Base-by-base conservation (phyloP, 1,140 invertebrate genomes). In the Drosophila neocordata region DNA sequence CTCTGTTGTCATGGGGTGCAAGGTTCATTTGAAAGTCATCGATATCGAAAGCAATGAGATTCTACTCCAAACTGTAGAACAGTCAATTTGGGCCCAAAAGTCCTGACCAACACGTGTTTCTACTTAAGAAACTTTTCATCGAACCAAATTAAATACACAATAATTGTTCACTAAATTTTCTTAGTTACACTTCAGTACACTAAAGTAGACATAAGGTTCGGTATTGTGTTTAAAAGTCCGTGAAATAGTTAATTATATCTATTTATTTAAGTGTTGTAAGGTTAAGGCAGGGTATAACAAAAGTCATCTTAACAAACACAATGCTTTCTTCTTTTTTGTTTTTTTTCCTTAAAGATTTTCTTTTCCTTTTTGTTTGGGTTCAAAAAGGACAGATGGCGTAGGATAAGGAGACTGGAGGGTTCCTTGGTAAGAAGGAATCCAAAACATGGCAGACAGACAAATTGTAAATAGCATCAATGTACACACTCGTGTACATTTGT, bases 391-490 rank as follows among this genome's bases (percentile, higher is more conserved):
- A 52, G 15, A 6, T 0, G 0, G 13, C 20, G 27, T 5, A 27
- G 24, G 27, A 27, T 5, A 12, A 57, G 4, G 8, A 8, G 35
- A 6, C 15, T 57, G 9, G 9, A 34, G 35, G 31, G 11, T 27
- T 27, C 22, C n/a, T 1, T n/a, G 58, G n/a, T 20, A 18, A 24
- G 35, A 24, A 11, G 38, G 37, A 24, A 24, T 8, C 58, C 65
- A 34, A 53, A 41, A 31, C 72, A 65, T 62, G 58, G 34, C 58
- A 75, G 73, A 75, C 72, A 24, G 73, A 75, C 72, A 24, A 63
- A 55, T 63, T 62, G 65, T 75, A 75, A 75, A 75, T 65, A 75
- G 53, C 56, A 69, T 75, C 73, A 59, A 34, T 55, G n/a, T 27
- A 31, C 27, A 31, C 27, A 31, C 27, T 31, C 27, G 31, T 37